phyloP scores from a whole-genome alignment of 2,797 vertebrate genomes.

The Catostomus latipinnis region DNA sequence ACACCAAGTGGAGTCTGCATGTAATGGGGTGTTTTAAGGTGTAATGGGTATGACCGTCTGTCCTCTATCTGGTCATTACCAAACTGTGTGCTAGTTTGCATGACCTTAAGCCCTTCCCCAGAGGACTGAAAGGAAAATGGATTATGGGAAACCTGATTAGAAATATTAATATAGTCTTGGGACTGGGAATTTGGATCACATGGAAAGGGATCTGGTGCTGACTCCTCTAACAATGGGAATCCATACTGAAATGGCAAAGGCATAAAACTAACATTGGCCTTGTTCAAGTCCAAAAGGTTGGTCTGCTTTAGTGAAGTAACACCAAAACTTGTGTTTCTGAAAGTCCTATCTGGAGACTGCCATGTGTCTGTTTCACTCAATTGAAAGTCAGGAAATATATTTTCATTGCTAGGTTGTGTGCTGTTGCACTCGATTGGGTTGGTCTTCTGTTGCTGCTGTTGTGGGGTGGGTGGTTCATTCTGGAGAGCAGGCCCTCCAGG shows the following conservation, averaged over 20 bases:
- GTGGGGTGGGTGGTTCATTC: conserved; percentile 71
- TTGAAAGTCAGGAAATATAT: conserved; percentile 86
- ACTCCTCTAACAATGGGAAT: conserved; percentile 83
- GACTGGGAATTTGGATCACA: conserved; percentile 72
- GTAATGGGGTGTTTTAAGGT: conserved; percentile 74
- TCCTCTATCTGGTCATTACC: conserved; percentile 76
- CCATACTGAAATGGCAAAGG: conserved; percentile 82
- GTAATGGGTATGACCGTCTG: conserved; percentile 74
- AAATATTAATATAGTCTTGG: conserved; percentile 79
- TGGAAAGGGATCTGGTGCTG: conserved; percentile 78
- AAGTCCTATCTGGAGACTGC: conserved; percentile 86
- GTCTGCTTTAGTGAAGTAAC: conserved; percentile 80
- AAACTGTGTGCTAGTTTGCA: conserved; percentile 74
- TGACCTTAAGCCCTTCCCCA: conserved; percentile 79
- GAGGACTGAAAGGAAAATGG: conserved; percentile 81
- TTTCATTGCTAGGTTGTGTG: conserved; percentile 77
- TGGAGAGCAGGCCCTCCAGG: conserved; percentile 73
- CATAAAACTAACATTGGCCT: conserved; percentile 72
- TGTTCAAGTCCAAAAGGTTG: conserved; percentile 80
- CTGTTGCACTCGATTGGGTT: conserved; percentile 78
- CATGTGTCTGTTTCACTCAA: conserved; percentile 79
- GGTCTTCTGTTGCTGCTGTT: conserved; percentile 71
- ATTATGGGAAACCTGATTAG: conserved; percentile 78
- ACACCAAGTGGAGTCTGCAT: conserved; percentile 75
- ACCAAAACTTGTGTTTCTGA: conserved; percentile 85